These are phyloP conservation scores for Myotis pilosus DNA, from an alignment of 2,797 vertebrate species.

Conservation along the genomic window DNA sequence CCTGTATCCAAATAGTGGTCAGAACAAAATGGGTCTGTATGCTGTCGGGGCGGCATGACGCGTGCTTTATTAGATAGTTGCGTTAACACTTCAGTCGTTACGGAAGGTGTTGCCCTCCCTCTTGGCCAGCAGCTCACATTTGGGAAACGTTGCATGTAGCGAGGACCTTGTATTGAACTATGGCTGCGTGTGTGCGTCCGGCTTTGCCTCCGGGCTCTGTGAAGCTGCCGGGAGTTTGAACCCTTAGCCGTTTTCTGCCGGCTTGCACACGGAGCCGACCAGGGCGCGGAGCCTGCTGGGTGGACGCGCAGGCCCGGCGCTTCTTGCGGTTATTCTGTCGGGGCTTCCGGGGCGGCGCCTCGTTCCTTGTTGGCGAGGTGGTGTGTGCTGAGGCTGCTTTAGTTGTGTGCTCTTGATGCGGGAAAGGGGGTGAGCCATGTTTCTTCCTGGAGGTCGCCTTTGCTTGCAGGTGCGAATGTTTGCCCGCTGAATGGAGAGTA, in stretches of 20 bases:
- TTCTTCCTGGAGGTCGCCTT: not conserved
- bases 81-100: too few relatives aligned
- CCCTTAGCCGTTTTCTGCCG: too few relatives aligned
- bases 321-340: not conserved
- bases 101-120: accelerated
- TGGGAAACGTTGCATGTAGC: not conserved
- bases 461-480: not conserved
- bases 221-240: not conserved
- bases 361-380: not conserved
- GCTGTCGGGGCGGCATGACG: not conserved
- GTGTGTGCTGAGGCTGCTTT: too few relatives aligned
- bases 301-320: not conserved
- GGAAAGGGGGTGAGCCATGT: not conserved
- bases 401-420: too few relatives aligned
- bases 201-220: not conserved
- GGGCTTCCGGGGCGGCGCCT: not conserved
- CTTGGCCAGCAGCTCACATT: accelerated
- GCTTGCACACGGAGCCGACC: too few relatives aligned
- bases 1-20: not conserved
- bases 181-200: not conserved
- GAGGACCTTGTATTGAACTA: not conserved
- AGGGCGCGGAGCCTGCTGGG: not conserved
- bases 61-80: too few relatives aligned
- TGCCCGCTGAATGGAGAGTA: not conserved
- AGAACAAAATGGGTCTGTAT: not conserved